phyloP scores from a whole-genome alignment of 1,140 invertebrate species.

The Adelges cooleyi region DNA sequence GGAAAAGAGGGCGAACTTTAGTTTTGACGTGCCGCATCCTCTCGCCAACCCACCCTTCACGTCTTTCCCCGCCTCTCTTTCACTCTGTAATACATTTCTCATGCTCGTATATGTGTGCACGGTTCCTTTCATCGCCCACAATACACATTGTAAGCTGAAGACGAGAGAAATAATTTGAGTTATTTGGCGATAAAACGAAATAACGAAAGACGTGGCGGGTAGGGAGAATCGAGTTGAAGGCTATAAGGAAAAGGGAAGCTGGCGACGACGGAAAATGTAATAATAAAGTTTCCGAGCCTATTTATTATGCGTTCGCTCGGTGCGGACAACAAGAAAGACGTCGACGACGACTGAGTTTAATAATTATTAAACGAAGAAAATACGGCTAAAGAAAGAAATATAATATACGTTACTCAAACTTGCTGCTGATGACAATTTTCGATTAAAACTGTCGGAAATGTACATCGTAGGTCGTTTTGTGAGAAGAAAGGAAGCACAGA shows the following conservation, averaged over 20 bases:
- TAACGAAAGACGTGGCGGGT: no score
- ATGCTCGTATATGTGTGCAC: background rate
- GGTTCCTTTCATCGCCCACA: background rate
- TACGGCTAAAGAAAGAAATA: no score
- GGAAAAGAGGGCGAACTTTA: conserved; percentile 29
- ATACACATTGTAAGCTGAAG: background rate
- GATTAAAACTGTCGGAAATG: no score
- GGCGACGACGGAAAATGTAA: background rate
- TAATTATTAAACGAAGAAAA: no score
- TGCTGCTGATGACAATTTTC: no score
- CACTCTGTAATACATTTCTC: background rate
- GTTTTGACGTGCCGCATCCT: conserved; percentile 20
- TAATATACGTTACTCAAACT: no score
- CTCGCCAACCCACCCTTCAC: background rate
- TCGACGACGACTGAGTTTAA: background rate
- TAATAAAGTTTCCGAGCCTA: conserved; percentile 21
- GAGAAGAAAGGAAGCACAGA: no score
- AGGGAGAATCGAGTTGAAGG: no score
- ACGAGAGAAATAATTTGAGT: conserved; percentile 11
- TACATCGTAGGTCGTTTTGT: no score
- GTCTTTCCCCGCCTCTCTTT: background rate
- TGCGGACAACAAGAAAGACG: background rate
- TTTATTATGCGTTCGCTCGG: background rate
- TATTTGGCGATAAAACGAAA: conserved; percentile 1
- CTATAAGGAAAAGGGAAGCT: background rate